Percentiles rank a stretch among this genome's conserved stretches.
Evolutionary conservation across 2,888 invertebrate genomes (phyloP).

Genomic region (Drosophila meridionalis): DNA sequence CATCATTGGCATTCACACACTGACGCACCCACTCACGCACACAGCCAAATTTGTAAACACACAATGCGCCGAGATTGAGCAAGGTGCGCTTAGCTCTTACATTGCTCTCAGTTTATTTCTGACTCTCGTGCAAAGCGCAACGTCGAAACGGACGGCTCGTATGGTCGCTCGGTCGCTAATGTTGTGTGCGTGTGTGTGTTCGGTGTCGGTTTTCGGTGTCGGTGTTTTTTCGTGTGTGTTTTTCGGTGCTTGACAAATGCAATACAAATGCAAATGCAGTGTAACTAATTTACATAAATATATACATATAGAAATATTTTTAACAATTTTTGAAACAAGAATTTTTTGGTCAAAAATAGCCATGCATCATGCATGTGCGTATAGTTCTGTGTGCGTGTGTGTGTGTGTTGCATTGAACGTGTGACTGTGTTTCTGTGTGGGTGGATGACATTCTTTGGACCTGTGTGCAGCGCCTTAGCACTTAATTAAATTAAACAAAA

Average conservation of each 20-base stretch:
- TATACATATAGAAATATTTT: slow-evolving; percentile 22
- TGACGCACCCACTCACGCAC: slow-evolving; percentile 46
- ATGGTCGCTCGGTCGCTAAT: slow-evolving; percentile 55
- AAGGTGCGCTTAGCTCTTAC: slow-evolving; percentile 79
- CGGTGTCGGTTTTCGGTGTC: slow-evolving; percentile 58
- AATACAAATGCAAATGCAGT: slow-evolving; percentile 47
- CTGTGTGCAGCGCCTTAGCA: slow-evolving; percentile 32
- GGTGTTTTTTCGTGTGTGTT: slow-evolving; percentile 39
- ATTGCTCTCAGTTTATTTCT: slow-evolving; percentile 81
- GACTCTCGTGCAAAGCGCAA: slow-evolving; percentile 82
- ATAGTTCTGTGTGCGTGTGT: slow-evolving; percentile 6
- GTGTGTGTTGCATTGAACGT: slow-evolving; percentile 7
- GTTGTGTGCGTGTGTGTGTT: slow-evolving; percentile 54
- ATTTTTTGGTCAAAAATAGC: slow-evolving; percentile 50
- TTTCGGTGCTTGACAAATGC: slow-evolving; percentile 56
- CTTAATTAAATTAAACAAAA: slow-evolving; percentile 59
- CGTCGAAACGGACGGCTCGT: slow-evolving; percentile 70
- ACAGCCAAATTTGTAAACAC: slow-evolving; percentile 41
- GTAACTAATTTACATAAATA: slow-evolving; percentile 50
- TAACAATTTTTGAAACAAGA: slow-evolving; percentile 30
- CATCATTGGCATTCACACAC: slow-evolving; percentile 55
- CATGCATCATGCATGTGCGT: slow-evolving; percentile 14
- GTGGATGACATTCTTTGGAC: slow-evolving; percentile 48
- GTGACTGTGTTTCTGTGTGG: slow-evolving; percentile 19
- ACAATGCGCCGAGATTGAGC: slow-evolving; percentile 71